These are phyloP conservation scores for Solenodon paradoxus DNA, from an alignment of 2,113 vertebrate species.

Conservation along the genomic window DNA sequence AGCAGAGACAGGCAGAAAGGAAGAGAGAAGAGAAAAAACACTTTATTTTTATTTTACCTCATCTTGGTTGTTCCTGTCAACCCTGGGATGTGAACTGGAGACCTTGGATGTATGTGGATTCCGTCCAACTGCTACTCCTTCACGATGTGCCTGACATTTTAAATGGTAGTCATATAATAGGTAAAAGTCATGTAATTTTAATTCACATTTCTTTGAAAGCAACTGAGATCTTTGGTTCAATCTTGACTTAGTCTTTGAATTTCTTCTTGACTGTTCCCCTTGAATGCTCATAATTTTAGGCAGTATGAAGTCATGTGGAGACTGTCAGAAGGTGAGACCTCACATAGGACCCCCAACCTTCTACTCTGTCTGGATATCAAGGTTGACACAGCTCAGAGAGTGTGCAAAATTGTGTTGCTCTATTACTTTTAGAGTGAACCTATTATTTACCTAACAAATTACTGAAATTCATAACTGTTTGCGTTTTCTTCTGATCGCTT, in stretches of 20 bases:
- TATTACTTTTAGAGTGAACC: background rate
- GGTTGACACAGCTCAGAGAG: background rate
- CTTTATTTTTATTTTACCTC: too few relatives aligned
- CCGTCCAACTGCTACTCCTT: too few relatives aligned
- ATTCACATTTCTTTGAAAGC: background rate
- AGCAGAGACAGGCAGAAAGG: too few relatives aligned
- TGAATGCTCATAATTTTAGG: background rate
- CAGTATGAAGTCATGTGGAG: background rate
- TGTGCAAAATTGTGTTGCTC: background rate
- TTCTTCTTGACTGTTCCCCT: background rate
- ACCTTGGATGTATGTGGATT: too few relatives aligned
- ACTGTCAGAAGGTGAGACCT: background rate
- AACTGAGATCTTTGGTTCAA: background rate
- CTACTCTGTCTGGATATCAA: background rate
- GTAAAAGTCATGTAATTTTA: background rate
- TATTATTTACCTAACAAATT: background rate
- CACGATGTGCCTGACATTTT: too few relatives aligned
- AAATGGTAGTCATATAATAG: background rate
- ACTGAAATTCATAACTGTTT: background rate
- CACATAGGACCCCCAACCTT: background rate
- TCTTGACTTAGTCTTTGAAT: background rate
- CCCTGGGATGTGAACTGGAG: too few relatives aligned
- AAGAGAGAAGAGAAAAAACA: too few relatives aligned
- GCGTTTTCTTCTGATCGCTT: constrained; percentile 16
- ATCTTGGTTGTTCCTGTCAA: too few relatives aligned